These are phyloP conservation scores for Gallinago paraguaiae DNA, from an alignment of 2,113 vertebrate genomes.

Conservation along the genomic window DNA sequence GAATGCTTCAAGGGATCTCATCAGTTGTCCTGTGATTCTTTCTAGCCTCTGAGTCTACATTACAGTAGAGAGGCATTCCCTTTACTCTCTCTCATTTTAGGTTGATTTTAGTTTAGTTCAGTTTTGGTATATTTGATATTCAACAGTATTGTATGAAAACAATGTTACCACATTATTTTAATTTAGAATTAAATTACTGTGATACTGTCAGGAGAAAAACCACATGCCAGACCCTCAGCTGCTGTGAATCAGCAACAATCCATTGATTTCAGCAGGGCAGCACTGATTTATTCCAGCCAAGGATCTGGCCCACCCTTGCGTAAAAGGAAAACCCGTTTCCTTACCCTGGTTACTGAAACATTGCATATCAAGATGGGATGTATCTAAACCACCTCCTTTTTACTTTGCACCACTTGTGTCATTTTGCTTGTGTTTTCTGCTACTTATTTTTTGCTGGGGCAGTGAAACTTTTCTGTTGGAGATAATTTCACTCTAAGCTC, in stretches of 20 bases:
- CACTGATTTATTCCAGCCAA: background rate
- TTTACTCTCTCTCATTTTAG: background rate
- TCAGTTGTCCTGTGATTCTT: background rate
- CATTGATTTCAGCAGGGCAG: conserved; percentile 13
- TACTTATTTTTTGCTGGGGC: background rate
- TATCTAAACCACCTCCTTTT: conserved; percentile 24
- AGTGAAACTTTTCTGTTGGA: background rate
- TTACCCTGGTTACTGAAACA: background rate
- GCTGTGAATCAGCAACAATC: conserved; percentile 10
- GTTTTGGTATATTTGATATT: conserved; percentile 20
- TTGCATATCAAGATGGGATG: background rate
- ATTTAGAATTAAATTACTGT: conserved; percentile 3
- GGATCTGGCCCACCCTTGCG: background rate
- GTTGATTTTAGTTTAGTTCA: background rate
- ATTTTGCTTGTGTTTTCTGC: background rate
- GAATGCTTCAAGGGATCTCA: conserved; percentile 9
- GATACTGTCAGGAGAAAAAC: conserved; percentile 14
- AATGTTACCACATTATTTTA: background rate
- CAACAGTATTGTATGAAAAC: background rate
- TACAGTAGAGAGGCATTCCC: background rate
- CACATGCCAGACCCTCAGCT: conserved; percentile 9
- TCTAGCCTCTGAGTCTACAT: background rate
- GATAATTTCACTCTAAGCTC: background rate
- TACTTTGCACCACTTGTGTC: conserved; percentile 20
- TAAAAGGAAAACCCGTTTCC: conserved; percentile 40